Conservation (phyloP, 2,888 invertebrate genomes). For the Nomada ruficornis region DNA sequence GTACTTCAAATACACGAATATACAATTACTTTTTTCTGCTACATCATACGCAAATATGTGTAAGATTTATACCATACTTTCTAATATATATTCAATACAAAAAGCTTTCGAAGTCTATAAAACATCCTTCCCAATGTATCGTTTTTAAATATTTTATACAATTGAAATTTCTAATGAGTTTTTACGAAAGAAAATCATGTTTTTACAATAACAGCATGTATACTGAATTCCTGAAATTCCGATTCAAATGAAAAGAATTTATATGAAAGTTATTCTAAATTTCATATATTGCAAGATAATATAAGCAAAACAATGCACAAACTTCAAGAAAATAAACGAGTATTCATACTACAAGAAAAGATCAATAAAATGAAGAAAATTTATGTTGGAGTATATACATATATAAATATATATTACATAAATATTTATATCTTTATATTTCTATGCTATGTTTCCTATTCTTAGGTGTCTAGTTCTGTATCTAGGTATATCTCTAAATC, state of each 20-base stretch:
- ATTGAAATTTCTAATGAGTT: slow-evolving; percentile 46
- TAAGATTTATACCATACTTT: slow-evolving; percentile 73
- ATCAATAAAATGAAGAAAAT: slow-evolving; percentile 24
- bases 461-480: slow-evolving; percentile 57
- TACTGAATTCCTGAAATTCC: slow-evolving; percentile 25
- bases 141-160: slow-evolving; percentile 44
- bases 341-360: slow-evolving; percentile 28
- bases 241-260: slow-evolving; percentile 23
- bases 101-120: slow-evolving; percentile 57
- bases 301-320: slow-evolving; percentile 34
- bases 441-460: slow-evolving; percentile 47
- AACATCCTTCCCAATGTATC: slow-evolving; percentile 47
- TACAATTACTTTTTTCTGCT: slow-evolving; percentile 75
- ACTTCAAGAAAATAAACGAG: slow-evolving; percentile 25
- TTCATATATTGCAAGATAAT: slow-evolving; percentile 36
- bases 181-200: slow-evolving; percentile 33
- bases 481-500: slow-evolving; percentile 57
- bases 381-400: slow-evolving; percentile 35
- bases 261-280: slow-evolving; percentile 25
- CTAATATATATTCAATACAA: slow-evolving; percentile 70
- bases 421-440: slow-evolving; percentile 50
- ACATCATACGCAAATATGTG: slow-evolving; percentile 77
- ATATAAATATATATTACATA: slow-evolving; percentile 51
- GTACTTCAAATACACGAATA: slow-evolving; percentile 74
- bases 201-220: slow-evolving; percentile 24